Evolutionary conservation across 2,797 vertebrate genomes (phyloP).

Genomic region (Tragelaphus oryx): DNA sequence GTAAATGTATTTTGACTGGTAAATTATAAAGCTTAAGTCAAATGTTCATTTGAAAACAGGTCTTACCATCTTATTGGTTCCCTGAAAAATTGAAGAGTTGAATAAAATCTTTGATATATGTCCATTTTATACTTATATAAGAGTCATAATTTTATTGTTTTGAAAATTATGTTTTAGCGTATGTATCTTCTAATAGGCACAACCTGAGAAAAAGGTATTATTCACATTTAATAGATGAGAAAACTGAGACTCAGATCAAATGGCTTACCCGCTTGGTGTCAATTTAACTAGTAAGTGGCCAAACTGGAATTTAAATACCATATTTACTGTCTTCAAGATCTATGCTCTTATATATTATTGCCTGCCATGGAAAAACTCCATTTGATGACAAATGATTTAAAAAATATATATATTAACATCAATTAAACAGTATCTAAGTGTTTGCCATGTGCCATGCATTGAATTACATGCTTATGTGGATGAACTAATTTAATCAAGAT

Average conservation of each 20-base stretch:
- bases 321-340: not conserved
- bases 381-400: not conserved
- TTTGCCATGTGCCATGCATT: not conserved
- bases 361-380: not conserved
- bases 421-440: not conserved
- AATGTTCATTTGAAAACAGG: not conserved
- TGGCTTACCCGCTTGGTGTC: not conserved
- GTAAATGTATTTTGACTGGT: not conserved
- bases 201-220: not conserved
- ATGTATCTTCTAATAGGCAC: not conserved
- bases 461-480: not conserved
- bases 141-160: not conserved
- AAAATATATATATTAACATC: not conserved
- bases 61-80: not conserved
- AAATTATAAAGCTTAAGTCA: not conserved
- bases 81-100: not conserved
- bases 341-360: not conserved
- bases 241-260: not conserved
- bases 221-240: not conserved
- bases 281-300: not conserved
- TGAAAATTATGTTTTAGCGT: not conserved
- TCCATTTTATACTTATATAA: not conserved
- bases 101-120: not conserved
- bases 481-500: not conserved
- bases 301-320: not conserved